These are phyloP conservation scores for Neuroscelio doddi DNA, from an alignment of 2,888 invertebrate genomes.

Conservation along the genomic window DNA sequence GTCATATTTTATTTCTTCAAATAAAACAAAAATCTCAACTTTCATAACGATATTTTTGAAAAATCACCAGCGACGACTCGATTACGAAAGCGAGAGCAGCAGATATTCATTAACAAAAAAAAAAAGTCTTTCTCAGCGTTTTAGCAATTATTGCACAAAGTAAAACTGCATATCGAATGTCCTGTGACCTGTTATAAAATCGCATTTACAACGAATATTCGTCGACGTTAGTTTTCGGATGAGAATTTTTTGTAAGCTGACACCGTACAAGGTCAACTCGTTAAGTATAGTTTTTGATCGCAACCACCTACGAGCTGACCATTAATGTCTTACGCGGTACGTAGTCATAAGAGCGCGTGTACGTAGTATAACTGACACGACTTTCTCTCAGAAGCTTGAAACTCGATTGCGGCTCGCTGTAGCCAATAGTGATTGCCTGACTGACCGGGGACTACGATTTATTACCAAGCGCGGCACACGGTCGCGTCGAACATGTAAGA, in stretches of 20 bases:
- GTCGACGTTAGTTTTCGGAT: neutral
- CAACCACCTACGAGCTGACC: conserved; percentile 35
- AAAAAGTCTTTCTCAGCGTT: too few relatives aligned
- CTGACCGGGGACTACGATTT: conserved; percentile 45
- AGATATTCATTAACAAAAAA: too few relatives aligned
- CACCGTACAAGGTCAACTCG: conserved; percentile 14
- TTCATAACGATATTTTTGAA: conserved; percentile 1
- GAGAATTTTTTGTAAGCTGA: conserved; percentile 3
- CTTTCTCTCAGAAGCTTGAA: conserved; percentile 58
- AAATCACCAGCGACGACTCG: neutral
- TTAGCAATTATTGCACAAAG: too few relatives aligned
- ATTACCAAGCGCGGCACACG: conserved; percentile 47
- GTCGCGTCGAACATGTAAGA: conserved; percentile 46
- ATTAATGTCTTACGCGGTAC: conserved; percentile 36
- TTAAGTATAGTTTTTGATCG: conserved; percentile 28
- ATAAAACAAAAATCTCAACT: neutral
- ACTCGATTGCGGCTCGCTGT: conserved; percentile 48
- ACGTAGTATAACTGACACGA: conserved; percentile 52
- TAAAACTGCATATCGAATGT: too few relatives aligned
- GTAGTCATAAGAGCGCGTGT: conserved; percentile 48
- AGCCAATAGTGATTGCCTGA: conserved; percentile 46
- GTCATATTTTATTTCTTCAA: too few relatives aligned
- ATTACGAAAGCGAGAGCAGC: neutral
- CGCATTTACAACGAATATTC: too few relatives aligned
- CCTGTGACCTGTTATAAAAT: too few relatives aligned